Evolutionary conservation across 53 echinoderm and acorn worm genomes (phyloP).

Genomic region (Holothuria scabra): DNA sequence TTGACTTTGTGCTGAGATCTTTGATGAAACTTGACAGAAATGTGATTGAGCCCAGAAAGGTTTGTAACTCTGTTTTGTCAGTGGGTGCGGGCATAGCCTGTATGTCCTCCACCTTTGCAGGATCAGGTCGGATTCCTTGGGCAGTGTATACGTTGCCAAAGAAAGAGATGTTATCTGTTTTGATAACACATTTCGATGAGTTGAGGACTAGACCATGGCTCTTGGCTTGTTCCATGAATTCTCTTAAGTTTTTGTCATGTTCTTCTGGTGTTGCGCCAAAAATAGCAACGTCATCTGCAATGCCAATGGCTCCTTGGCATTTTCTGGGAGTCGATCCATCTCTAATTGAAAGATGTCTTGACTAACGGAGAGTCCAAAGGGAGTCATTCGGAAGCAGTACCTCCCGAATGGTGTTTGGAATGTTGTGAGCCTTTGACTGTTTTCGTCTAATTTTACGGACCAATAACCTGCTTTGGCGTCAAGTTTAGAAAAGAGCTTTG

Average conservation of each 20-base stretch:
- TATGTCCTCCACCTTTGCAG: constrained; percentile 40
- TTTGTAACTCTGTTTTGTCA: constrained; percentile 28
- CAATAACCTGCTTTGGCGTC: constrained; percentile 66
- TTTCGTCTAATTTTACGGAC: constrained; percentile 57
- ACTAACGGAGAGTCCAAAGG: too few relatives aligned
- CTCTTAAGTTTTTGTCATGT: constrained; percentile 51
- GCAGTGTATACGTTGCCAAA: constrained; percentile 50
- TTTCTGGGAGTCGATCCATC: constrained; percentile 52
- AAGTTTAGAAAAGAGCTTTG: constrained; percentile 50
- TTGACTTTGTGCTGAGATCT: neutral
- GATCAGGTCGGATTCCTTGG: constrained; percentile 51
- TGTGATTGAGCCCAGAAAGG: constrained; percentile 39
- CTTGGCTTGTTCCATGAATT: constrained; percentile 38
- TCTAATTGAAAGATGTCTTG: constrained; percentile 57
- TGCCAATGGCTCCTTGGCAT: constrained; percentile 37
- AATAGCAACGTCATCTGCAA: constrained; percentile 54
- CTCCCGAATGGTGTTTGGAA: constrained; percentile 39
- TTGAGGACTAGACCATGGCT: constrained; percentile 42
- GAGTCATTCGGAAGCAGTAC: neutral
- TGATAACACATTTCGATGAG: constrained; percentile 60
- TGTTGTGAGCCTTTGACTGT: constrained; percentile 53
- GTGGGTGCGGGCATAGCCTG: constrained; percentile 26
- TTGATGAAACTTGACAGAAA: constrained; percentile 41
- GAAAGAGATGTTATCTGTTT: too few relatives aligned
- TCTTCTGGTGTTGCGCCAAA: constrained; percentile 46